These are phyloP conservation scores for Ceyx melanurus DNA, from an alignment of 2,113 vertebrate genomes.

Conservation along the genomic window DNA sequence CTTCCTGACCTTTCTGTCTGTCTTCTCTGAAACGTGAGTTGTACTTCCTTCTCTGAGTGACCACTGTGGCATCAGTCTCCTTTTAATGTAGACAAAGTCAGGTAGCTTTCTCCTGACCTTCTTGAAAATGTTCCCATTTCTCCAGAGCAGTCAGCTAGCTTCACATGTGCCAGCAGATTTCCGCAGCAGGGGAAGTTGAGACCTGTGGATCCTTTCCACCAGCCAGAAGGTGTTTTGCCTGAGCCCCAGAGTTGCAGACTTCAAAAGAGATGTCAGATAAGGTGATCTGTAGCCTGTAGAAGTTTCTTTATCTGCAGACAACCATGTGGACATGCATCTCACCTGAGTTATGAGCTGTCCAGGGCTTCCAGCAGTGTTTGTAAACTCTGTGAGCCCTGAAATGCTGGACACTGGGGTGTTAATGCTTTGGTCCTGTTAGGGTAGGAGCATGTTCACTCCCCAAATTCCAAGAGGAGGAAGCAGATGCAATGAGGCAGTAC, in stretches of 20 bases:
- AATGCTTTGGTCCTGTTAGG: not conserved
- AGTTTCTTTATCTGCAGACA: not conserved
- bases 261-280: not conserved
- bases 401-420: not conserved
- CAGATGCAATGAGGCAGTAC: rapidly evolving
- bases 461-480: rapidly evolving
- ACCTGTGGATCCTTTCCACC: not conserved
- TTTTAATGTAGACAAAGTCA: not conserved
- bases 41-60: not conserved
- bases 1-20: not conserved
- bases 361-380: not conserved
- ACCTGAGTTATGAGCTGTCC: not conserved
- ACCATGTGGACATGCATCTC: rapidly evolving
- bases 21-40: not conserved
- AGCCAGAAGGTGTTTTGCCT: not conserved
- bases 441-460: rapidly evolving
- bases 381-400: not conserved
- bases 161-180: not conserved
- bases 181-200: not conserved
- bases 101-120: not conserved
- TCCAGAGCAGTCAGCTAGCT: not conserved
- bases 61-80: not conserved
- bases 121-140: not conserved
- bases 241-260: not conserved
- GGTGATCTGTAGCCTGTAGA: not conserved